Evolutionary conservation across 2,888 invertebrate genomes (phyloP).

Genomic region (Calameuta idolon): DNA sequence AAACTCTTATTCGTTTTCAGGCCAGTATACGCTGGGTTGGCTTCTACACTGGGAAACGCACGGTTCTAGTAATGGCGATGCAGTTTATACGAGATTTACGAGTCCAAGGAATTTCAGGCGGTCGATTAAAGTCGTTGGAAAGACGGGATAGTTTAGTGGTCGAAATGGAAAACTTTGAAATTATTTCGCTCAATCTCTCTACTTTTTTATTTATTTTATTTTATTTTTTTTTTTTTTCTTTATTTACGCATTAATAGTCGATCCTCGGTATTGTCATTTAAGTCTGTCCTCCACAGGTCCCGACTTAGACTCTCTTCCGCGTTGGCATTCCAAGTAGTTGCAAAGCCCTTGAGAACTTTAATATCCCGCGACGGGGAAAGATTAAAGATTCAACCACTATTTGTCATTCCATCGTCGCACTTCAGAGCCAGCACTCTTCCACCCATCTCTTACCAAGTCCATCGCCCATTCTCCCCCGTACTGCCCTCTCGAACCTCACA

Average conservation of each 20-base stretch:
- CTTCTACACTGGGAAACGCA: constrained; percentile 9
- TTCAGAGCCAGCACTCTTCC: constrained; percentile 16
- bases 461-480: constrained; percentile 9
- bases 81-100: neutral
- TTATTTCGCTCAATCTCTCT: constrained; percentile 4
- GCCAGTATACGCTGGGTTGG: neutral
- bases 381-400: constrained; percentile 60
- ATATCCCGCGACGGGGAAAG: constrained; percentile 54
- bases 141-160: constrained; percentile 1
- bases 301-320: constrained; percentile 48
- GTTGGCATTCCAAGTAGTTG: constrained; percentile 48
- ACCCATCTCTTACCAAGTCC: constrained; percentile 11
- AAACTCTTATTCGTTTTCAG: neutral
- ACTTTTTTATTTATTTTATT: neutral
- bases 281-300: constrained; percentile 19
- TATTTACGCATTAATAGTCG: constrained; percentile 36
- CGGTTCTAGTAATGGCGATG: constrained; percentile 2
- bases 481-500: neutral
- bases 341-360: constrained; percentile 56
- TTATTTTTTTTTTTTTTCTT: neutral
- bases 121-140: neutral
- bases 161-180: constrained; percentile 19
- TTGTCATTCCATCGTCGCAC: constrained; percentile 57
- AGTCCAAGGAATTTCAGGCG: neutral
- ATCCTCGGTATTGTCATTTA: constrained; percentile 2